phyloP scores from a whole-genome alignment of 2,888 invertebrate genomes.

The Acleris cristana region DNA sequence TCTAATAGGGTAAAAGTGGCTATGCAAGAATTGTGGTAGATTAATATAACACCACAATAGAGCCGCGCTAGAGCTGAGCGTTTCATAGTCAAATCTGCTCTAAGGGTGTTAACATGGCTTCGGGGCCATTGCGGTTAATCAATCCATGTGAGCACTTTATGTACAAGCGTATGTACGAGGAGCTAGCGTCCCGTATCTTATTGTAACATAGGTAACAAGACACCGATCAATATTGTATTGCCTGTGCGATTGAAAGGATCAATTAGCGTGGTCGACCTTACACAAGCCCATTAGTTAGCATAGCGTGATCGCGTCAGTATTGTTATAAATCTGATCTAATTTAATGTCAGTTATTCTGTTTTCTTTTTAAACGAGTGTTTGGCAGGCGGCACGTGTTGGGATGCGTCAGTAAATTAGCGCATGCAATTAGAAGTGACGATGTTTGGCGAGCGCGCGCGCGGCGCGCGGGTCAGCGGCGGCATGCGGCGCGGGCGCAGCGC shows the following conservation, averaged over 20 bases:
- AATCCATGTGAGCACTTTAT: constrained; percentile 55
- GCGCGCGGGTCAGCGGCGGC: constrained; percentile 64
- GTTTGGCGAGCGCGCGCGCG: constrained; percentile 62
- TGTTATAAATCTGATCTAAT: constrained; percentile 53
- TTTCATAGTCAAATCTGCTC: constrained; percentile 78
- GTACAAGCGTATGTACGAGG: constrained; percentile 44
- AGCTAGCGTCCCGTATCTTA: constrained; percentile 42
- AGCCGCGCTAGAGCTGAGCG: constrained; percentile 68
- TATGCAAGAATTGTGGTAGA: constrained; percentile 53
- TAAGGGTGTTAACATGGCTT: constrained; percentile 77
- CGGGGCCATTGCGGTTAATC: constrained; percentile 72
- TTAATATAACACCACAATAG: constrained; percentile 64
- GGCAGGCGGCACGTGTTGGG: constrained; percentile 50
- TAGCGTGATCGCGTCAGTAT: constrained; percentile 37
- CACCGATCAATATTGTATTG: constrained; percentile 37
- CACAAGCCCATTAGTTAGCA: constrained; percentile 39
- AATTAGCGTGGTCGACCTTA: constrained; percentile 54
- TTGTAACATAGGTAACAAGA: constrained; percentile 42
- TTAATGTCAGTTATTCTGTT: constrained; percentile 48
- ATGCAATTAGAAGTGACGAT: constrained; percentile 73
- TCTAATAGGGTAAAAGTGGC: constrained; percentile 9
- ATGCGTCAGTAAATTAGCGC: constrained; percentile 68
- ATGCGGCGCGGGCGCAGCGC: constrained; percentile 54
- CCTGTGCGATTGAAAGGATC: constrained; percentile 52
- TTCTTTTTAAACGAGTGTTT: constrained; percentile 48